Percentiles rank a stretch among this genome's conserved stretches.
Conservation (phyloP, 2,888 invertebrate species). For the Pecten maximus region DNA sequence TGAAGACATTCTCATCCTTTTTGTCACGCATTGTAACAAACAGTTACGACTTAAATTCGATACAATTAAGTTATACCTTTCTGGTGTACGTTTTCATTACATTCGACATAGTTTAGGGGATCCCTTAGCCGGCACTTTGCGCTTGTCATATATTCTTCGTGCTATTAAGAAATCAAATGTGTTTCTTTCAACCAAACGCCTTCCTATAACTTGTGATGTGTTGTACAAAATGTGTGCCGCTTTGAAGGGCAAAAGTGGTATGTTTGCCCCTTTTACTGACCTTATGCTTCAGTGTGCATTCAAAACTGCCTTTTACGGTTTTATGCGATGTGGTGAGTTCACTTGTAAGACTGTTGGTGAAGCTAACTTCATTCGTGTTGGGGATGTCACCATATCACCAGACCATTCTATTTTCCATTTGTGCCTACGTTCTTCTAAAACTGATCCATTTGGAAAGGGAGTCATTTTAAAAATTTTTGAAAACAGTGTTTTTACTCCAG, state of each 20-base stretch:
- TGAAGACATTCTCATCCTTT: conserved; percentile 42
- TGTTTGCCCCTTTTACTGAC: conserved; percentile 39
- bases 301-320: conserved; percentile 42
- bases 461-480: neutral
- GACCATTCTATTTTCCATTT: neutral
- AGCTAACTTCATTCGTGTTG: neutral
- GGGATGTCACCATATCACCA: neutral
- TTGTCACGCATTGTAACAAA: conserved; percentile 46
- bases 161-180: conserved; percentile 28
- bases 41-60: conserved; percentile 2
- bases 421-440: neutral
- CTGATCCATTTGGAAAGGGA: neutral
- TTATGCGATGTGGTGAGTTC: conserved; percentile 51
- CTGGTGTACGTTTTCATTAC: conserved; percentile 39
- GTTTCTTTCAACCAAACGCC: neutral
- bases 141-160: conserved; percentile 40
- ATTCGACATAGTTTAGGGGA: neutral
- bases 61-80: conserved; percentile 43
- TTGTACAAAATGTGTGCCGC: neutral
- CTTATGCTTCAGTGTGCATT: conserved; percentile 9
- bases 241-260: neutral
- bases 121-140: neutral
- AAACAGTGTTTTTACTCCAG: neutral
- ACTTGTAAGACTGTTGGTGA: neutral
- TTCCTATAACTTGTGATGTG: conserved; percentile 45